These are phyloP conservation scores for Clarias gariepinus DNA, from an alignment of 2,113 vertebrate genomes.

Conservation along the genomic window DNA sequence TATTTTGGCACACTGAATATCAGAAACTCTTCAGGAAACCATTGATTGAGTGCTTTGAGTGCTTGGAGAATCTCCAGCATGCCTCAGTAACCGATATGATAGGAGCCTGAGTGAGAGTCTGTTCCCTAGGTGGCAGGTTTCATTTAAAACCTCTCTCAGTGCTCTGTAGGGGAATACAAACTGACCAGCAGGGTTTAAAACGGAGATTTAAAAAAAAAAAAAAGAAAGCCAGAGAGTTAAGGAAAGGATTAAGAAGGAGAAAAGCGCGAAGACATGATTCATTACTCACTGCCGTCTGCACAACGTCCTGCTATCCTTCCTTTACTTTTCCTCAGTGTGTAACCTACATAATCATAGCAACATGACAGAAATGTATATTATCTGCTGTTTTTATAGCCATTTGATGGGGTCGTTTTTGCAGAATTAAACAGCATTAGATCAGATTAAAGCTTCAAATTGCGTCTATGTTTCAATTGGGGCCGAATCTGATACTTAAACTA, in stretches of 20 bases:
- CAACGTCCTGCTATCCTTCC: not conserved
- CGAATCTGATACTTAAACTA: not conserved
- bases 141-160: slow-evolving; percentile 42
- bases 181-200: slow-evolving; percentile 38
- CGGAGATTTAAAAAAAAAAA: slow-evolving; percentile 9
- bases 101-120: not conserved
- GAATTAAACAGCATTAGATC: slow-evolving; percentile 11
- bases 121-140: slow-evolving; percentile 31
- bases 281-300: not conserved
- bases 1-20: slow-evolving; percentile 1
- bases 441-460: slow-evolving; percentile 14
- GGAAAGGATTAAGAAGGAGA: slow-evolving; percentile 33
- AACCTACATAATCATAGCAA: not conserved
- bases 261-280: slow-evolving; percentile 14
- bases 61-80: not conserved
- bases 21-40: slow-evolving; percentile 17
- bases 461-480: not conserved
- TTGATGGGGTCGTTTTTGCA: not conserved
- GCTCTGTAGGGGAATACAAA: slow-evolving; percentile 36
- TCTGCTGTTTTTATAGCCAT: slow-evolving; percentile 25
- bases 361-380: slow-evolving; percentile 31
- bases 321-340: slow-evolving; percentile 1
- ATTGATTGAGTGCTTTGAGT: not conserved
- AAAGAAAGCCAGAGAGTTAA: not conserved
- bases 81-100: slow-evolving; percentile 23